phyloP scores from a whole-genome alignment of 1,140 invertebrate genomes.

The Drosophila sproati region DNA sequence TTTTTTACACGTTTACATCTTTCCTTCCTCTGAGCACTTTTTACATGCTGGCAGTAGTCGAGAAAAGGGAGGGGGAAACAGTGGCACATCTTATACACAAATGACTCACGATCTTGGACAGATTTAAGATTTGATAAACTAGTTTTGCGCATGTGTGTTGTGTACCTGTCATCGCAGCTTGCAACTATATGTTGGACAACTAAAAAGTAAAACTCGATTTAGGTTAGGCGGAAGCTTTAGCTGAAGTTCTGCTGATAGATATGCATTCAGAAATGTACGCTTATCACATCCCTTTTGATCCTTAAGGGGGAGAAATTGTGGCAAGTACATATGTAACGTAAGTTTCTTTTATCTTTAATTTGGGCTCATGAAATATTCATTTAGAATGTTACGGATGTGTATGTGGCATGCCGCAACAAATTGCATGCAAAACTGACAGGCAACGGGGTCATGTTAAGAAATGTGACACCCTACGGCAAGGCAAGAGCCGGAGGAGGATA shows the following conservation, averaged over 20 bases:
- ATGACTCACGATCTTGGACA: conserved; percentile 19
- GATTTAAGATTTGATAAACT: conserved; percentile 21
- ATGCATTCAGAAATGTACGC: neutral
- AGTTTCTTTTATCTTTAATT: neutral
- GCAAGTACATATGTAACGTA: neutral
- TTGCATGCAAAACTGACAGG: conserved; percentile 48
- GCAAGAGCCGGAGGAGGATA: neutral
- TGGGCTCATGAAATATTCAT: conserved; percentile 42
- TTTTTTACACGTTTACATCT: conserved; percentile 52
- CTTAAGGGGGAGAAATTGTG: too few species aligned
- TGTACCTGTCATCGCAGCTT: neutral
- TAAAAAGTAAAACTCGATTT: neutral
- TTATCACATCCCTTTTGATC: too few species aligned
- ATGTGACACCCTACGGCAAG: conserved; percentile 63
- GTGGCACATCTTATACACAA: neutral
- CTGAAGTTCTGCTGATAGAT: too few species aligned
- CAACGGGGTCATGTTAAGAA: conserved; percentile 64
- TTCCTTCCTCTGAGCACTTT: neutral
- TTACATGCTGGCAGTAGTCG: neutral
- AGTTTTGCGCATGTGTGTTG: conserved; percentile 9
- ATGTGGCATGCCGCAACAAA: conserved; percentile 63
- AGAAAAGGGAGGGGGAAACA: neutral
- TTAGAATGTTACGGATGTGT: conserved; percentile 45
- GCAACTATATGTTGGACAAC: too few species aligned
- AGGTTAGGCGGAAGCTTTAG: neutral